phyloP scores from a whole-genome alignment of 2,113 vertebrate genomes.

The Phrynocephalus versicolor region DNA sequence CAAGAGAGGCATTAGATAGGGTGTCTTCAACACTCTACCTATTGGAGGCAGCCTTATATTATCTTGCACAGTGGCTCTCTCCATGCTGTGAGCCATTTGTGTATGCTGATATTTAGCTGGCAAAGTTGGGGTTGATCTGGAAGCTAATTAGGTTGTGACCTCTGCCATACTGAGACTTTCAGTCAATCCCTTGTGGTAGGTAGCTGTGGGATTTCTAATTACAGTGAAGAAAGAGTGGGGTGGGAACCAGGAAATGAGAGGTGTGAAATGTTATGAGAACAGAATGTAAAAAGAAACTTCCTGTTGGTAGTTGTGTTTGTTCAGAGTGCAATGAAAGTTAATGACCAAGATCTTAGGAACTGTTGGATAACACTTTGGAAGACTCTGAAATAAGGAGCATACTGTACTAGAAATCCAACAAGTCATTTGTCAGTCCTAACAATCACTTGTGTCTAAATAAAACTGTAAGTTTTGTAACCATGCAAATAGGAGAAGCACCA shows the following conservation, averaged over 20 bases:
- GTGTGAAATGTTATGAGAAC: neutral
- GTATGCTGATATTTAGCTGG: neutral
- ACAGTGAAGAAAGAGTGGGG: slow-evolving; percentile 16
- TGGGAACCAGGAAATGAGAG: slow-evolving; percentile 33
- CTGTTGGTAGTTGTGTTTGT: neutral
- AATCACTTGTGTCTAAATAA: slow-evolving; percentile 12
- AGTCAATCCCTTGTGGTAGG: slow-evolving; percentile 39
- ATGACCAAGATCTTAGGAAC: neutral
- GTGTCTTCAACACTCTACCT: neutral
- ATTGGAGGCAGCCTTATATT: neutral
- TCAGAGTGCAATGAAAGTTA: neutral
- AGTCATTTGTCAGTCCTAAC: neutral
- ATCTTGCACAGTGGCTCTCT: neutral
- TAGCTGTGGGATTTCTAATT: slow-evolving; percentile 36
- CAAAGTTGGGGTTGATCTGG: neutral
- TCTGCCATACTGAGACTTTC: neutral
- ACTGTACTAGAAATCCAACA: slow-evolving; percentile 29
- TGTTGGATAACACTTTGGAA: neutral
- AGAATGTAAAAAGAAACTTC: neutral
- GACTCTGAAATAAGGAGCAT: slow-evolving; percentile 9
- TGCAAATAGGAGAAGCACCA: slow-evolving; percentile 12
- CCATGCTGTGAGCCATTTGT: neutral
- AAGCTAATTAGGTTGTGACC: slow-evolving; percentile 27
- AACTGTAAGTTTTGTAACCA: neutral
- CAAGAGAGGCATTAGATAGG: neutral